Percentiles rank a stretch among this genome's conserved stretches.
Evolutionary conservation across 2,797 vertebrate genomes (phyloP).

Genomic region (Ciconia nigra): DNA sequence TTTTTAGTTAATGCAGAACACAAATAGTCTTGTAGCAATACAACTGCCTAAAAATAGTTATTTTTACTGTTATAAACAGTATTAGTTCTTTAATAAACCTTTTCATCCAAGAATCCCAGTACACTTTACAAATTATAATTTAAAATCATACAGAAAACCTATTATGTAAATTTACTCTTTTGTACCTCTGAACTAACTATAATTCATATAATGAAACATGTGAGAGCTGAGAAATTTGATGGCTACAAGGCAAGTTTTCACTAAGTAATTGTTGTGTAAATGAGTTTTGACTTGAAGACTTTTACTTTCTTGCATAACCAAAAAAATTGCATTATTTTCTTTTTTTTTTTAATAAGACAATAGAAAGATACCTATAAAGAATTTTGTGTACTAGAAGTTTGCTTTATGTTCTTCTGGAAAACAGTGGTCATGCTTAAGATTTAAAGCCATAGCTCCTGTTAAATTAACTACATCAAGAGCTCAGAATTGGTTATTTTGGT

Average conservation of each 20-base stretch:
- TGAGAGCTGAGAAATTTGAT: background rate
- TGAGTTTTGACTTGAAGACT: background rate
- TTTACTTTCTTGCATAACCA: background rate
- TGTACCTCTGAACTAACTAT: background rate
- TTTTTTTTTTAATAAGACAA: background rate
- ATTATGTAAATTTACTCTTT: background rate
- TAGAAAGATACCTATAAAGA: background rate
- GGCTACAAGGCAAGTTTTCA: background rate
- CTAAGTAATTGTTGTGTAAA: background rate
- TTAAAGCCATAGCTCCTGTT: background rate
- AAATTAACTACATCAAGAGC: background rate
- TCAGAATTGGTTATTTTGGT: background rate
- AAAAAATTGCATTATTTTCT: background rate
- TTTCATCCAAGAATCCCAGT: background rate
- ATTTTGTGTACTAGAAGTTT: background rate
- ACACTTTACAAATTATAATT: background rate
- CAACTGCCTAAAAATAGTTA: background rate
- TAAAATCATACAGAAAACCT: background rate
- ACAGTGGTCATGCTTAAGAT: background rate
- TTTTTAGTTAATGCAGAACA: background rate
- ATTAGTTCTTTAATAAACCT: background rate
- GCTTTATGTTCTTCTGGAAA: background rate
- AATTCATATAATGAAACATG: background rate
- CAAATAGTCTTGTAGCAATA: background rate
- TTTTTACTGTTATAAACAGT: background rate